Evolutionary conservation across 2,888 invertebrate genomes (phyloP).

Genomic region (Eristalinus sepulchralis): DNA sequence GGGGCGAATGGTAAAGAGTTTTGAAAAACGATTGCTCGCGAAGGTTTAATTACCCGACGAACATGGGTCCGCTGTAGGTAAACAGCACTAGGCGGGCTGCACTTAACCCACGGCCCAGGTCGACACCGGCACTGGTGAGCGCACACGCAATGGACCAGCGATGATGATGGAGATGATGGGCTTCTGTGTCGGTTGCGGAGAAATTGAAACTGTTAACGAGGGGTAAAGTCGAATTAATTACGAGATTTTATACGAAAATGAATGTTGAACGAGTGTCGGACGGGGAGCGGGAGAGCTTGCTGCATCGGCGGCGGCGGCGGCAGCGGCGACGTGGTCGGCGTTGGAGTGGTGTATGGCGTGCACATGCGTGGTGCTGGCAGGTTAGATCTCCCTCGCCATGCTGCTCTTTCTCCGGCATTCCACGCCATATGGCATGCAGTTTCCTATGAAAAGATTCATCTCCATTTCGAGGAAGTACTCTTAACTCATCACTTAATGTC

Average conservation of each 20-base stretch:
- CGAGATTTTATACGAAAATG: slow-evolving; percentile 54
- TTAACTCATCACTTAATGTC: slow-evolving; percentile 71
- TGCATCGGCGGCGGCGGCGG: no score
- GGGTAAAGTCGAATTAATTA: slow-evolving; percentile 66
- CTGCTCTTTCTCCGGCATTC: slow-evolving; percentile 1
- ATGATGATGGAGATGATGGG: slow-evolving; percentile 58
- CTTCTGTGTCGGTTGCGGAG: slow-evolving; percentile 64
- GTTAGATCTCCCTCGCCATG: not conserved
- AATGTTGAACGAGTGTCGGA: not conserved
- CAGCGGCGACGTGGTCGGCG: not conserved
- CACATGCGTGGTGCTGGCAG: slow-evolving; percentile 12
- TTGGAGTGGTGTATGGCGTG: not conserved
- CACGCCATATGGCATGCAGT: slow-evolving; percentile 56
- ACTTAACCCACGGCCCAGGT: slow-evolving; percentile 64
- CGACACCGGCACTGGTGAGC: slow-evolving; percentile 11
- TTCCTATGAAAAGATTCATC: slow-evolving; percentile 69
- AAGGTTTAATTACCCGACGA: slow-evolving; percentile 65
- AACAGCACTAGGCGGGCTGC: slow-evolving; percentile 21
- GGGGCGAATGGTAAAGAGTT: slow-evolving; percentile 49
- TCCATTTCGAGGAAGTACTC: slow-evolving; percentile 68
- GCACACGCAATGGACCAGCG: slow-evolving; percentile 24
- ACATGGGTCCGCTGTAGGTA: slow-evolving; percentile 33
- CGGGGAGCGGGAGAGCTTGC: not conserved
- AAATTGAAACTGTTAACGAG: slow-evolving; percentile 68
- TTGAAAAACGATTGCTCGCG: slow-evolving; percentile 63